Conservation (phyloP, 2,888 invertebrate genomes). For the Gisinianus flammeolus region DNA sequence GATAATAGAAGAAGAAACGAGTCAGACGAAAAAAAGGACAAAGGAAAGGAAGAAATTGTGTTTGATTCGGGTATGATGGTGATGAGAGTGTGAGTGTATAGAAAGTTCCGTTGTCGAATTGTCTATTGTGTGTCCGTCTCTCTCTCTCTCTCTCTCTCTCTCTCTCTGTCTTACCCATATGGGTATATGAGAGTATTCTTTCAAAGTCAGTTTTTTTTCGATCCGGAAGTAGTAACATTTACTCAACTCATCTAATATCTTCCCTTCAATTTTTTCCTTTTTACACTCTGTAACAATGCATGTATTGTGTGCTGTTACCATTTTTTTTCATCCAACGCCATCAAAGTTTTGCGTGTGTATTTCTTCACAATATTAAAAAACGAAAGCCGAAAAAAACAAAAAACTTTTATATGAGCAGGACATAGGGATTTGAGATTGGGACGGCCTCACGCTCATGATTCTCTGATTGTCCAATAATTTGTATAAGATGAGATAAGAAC, state of each 20-base stretch:
- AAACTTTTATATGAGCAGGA: too few species aligned
- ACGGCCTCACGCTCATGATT: too few species aligned
- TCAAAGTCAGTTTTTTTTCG: not conserved
- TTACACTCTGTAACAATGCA: constrained; percentile 4
- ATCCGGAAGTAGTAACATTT: constrained; percentile 11
- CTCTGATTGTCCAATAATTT: constrained; percentile 32
- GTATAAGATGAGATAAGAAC: constrained; percentile 27
- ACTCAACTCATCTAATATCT: not conserved
- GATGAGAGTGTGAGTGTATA: too few species aligned
- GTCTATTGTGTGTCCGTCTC: too few species aligned
- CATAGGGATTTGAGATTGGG: too few species aligned
- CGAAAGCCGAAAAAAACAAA: too few species aligned
- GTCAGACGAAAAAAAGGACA: not conserved
- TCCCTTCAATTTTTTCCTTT: not conserved
- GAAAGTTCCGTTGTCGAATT: too few species aligned
- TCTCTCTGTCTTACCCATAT: too few species aligned
- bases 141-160: too few species aligned
- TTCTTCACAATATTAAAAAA: not conserved
- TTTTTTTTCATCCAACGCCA: too few species aligned
- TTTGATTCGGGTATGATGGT: too few species aligned
- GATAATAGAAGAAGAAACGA: not conserved
- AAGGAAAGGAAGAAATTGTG: not conserved
- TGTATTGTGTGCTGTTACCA: constrained; percentile 17
- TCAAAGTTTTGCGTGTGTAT: not conserved
- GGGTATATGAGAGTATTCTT: too few species aligned